phyloP scores from a whole-genome alignment of 2,797 vertebrate genomes.

The Emys orbicularis region DNA sequence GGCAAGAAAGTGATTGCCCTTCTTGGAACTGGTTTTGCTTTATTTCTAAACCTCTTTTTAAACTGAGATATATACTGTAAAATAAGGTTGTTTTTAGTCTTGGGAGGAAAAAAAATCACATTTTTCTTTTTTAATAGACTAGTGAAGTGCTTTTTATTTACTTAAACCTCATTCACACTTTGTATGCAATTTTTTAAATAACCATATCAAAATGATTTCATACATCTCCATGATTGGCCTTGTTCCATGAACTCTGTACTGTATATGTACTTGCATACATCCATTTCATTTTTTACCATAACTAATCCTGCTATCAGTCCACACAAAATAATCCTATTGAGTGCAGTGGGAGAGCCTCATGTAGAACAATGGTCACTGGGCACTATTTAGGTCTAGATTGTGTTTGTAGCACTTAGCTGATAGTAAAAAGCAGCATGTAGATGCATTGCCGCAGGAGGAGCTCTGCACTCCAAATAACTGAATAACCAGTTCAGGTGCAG shows the following conservation, averaged over 20 bases:
- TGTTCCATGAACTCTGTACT: background rate
- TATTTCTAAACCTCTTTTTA: constrained; percentile 58
- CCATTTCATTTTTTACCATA: background rate
- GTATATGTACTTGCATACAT: background rate
- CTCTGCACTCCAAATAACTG: background rate
- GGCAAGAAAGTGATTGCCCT: constrained; percentile 56
- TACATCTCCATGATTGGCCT: background rate
- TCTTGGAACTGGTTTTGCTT: constrained; percentile 43
- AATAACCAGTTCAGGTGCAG: background rate
- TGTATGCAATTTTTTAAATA: constrained; percentile 16
- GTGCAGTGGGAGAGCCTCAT: background rate
- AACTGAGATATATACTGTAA: background rate
- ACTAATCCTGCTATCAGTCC: background rate
- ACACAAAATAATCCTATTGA: background rate
- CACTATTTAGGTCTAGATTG: background rate
- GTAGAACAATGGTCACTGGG: background rate
- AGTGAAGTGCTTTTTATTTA: constrained; percentile 46
- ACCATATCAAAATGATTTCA: background rate
- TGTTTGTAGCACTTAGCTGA: background rate
- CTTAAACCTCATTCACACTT: constrained; percentile 25
- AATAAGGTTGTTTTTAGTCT: constrained; percentile 42
- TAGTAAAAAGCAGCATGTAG: background rate
- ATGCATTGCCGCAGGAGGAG: background rate
- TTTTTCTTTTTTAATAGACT: constrained; percentile 3
- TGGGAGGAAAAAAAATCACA: background rate